These are phyloP conservation scores for Atherinomorus stipes DNA, from an alignment of 2,113 vertebrate genomes.

Conservation along the genomic window DNA sequence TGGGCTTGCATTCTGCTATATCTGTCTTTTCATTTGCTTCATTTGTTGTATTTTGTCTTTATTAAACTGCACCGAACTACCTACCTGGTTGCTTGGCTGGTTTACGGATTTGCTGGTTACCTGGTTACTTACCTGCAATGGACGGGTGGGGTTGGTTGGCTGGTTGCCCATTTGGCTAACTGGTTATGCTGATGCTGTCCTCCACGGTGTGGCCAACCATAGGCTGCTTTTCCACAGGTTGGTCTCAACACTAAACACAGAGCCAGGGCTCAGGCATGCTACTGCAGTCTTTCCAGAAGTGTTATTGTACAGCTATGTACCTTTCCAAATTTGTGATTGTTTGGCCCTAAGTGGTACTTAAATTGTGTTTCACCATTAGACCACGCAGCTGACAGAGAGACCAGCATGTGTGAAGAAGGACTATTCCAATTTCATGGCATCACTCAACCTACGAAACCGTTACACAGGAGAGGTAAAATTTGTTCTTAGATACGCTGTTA, in stretches of 20 bases:
- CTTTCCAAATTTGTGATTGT: neutral
- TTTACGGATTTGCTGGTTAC: slow-evolving; percentile 76
- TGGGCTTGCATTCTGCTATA: slow-evolving; percentile 61
- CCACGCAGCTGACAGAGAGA: slow-evolving; percentile 92
- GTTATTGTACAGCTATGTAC: slow-evolving; percentile 17
- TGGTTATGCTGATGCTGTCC: slow-evolving; percentile 68
- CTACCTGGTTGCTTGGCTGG: slow-evolving; percentile 76
- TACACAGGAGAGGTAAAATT: slow-evolving; percentile 92
- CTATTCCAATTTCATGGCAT: slow-evolving; percentile 98
- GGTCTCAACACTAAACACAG: slow-evolving; percentile 64
- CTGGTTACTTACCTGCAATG: slow-evolving; percentile 78
- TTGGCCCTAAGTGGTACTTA: neutral
- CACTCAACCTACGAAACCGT: slow-evolving; percentile 95
- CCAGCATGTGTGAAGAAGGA: slow-evolving; percentile 97
- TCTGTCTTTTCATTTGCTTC: slow-evolving; percentile 77
- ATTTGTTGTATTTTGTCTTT: slow-evolving; percentile 80
- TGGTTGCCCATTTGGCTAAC: slow-evolving; percentile 78
- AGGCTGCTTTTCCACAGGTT: slow-evolving; percentile 83
- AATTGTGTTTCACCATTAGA: slow-evolving; percentile 63
- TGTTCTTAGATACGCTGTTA: neutral
- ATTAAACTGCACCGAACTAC: slow-evolving; percentile 71
- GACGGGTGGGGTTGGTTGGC: slow-evolving; percentile 76
- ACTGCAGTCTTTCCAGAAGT: slow-evolving; percentile 33
- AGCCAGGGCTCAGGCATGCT: slow-evolving; percentile 51
- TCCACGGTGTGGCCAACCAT: slow-evolving; percentile 60